Evolutionary conservation across 2,797 vertebrate genomes (phyloP).

Genomic region (Malacoraja senta): DNA sequence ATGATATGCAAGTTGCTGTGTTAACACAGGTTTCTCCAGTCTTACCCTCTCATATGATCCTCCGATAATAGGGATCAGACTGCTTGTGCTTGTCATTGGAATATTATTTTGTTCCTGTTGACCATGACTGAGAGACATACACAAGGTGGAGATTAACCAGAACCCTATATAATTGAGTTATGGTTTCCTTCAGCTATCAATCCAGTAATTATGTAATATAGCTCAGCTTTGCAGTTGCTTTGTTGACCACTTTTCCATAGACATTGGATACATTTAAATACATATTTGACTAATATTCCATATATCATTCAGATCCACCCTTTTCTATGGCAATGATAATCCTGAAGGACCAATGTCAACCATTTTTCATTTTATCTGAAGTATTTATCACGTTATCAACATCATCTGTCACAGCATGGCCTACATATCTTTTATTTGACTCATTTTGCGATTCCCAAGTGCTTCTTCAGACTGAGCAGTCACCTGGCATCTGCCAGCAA

Average conservation of each 20-base stretch:
- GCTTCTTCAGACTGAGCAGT: background rate
- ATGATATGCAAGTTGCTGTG: background rate
- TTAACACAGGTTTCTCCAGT: background rate
- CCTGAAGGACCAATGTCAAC: background rate
- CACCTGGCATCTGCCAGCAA: background rate
- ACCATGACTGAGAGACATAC: background rate
- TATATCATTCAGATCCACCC: background rate
- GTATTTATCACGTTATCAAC: background rate
- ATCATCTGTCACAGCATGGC: background rate
- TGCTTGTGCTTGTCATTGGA: background rate
- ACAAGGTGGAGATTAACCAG: background rate
- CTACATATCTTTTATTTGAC: background rate
- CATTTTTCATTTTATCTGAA: background rate
- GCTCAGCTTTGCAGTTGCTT: background rate
- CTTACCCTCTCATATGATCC: background rate
- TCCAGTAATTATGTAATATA: background rate
- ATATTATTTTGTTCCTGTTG: background rate
- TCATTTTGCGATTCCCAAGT: background rate
- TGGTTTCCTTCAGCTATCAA: background rate
- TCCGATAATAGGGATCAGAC: background rate
- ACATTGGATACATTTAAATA: background rate
- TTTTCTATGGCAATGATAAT: background rate
- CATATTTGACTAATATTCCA: background rate
- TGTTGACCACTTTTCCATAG: background rate
- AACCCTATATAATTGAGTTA: background rate